Evolutionary conservation across 2,113 vertebrate genomes (phyloP), one percentile per base, ranked within the genome.

Genomic region (Amblyopsis rosae): DNA sequence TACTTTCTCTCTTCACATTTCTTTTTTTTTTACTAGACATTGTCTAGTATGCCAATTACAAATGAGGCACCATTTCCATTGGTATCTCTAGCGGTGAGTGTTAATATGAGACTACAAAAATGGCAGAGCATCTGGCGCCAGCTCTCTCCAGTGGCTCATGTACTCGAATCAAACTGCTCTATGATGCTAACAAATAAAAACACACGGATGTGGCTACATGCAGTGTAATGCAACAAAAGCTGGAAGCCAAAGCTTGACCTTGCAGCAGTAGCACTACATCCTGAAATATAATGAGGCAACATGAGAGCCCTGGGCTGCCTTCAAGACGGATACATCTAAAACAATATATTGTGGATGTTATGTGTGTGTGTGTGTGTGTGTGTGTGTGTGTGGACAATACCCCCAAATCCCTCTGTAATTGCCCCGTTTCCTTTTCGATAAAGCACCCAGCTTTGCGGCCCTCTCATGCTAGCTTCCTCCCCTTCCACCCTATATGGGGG

Each of bases 391-490:
- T 57, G 55, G 81, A 90, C 76, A 85, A 81, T 79, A 70, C 47
- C 75, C 73, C 26, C 54, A 83, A 81, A 82, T 85, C 75, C 76
- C 85, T 70, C 19, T 76, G 75, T 81, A 85, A 84, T 76, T 79
- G 80, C 70, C 77, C 80, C 84, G 75, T 70, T 82, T 77, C 49
- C 54, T 54, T 57, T 62, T 58, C 3, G 5, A 51, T 59, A 71
- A 67, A 65, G 64, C 62, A 65, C 53, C 75, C 51, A 53, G 45
- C 50, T 45, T 56, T 66, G 35, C 16, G 56, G n/a, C 47, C 45
- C 59, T 9, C 5, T 58, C 5, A 60, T 62, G 48, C 72, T 64
- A 69, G 57, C 59, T 13, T 58, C 68, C 45, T 2, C 75, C 67
- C 72, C 69, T 68, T 62, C 70, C 65, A 32, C 65, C 69, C 65